Base-by-base conservation (phyloP, 2,888 invertebrate genomes). In the Scaptomyza caliginosa region DNA sequence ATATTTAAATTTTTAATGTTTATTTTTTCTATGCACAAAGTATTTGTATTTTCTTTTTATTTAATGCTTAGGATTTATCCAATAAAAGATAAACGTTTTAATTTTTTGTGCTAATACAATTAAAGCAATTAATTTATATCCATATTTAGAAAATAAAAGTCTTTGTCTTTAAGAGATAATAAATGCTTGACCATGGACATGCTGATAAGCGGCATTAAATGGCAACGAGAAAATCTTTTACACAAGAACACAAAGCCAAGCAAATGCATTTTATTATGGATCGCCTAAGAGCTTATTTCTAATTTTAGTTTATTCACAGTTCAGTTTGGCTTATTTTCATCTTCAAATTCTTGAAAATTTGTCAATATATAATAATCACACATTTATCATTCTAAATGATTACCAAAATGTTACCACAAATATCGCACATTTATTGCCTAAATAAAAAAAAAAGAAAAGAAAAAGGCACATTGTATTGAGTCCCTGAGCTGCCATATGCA, bases 401-500 rank as follows among this genome's bases (percentile, higher is more conserved):
- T 17, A 45, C 28, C n/a, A 28, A 45, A 28, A 28, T 30, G 13
- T 24, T 11, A 19, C 45, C 60, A 13, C 62, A 38, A 60, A 38
- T 24, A 39, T 28, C n/a, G 32, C 13, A 40, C 40, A 34, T 42
- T 57, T 58, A 57, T 58, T 32, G 24, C 32, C n/a, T 13, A 34
- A 28, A 51, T 17, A 21, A 21, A 13, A 17, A 23, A 30, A 39
- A 19, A 50, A 21, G 19, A 23, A 30, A 39, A 19, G 45, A 21
- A 16, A 23, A 24, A 28, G 36, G 19, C 26, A 16, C 23, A 39
- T 26, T 28, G 28, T 50, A 50, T 36, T 23, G 40, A 16, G 34
- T 80, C 84, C 65, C 81, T n/a, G 8, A 51, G 50, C 63, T 62
- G 79, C 57, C 65, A 51, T 74, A 65, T 77, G 84, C 59, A 67